A percentile compares a stretch with the other conserved stretches of the same genome.
Evolutionary conservation across 2,113 vertebrate species (phyloP).

Genomic region (Anguilla rostrata): DNA sequence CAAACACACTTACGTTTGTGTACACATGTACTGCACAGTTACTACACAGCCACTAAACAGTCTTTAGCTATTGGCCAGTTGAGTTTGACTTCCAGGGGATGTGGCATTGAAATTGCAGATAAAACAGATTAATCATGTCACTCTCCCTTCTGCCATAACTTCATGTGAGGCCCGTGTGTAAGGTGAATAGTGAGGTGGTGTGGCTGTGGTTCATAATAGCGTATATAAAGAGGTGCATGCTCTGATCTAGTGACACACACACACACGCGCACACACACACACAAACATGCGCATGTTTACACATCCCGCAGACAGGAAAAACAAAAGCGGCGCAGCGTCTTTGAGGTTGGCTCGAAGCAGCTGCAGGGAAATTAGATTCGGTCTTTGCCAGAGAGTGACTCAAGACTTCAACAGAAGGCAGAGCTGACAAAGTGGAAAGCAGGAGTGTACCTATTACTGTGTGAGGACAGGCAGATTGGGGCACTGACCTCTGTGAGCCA

Average conservation of each 20-base stretch:
- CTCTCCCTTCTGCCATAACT: no score
- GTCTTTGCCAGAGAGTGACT: conserved; percentile 35
- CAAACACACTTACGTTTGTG: neutral
- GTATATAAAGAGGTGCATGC: neutral
- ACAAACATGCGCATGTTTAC: conserved; percentile 18
- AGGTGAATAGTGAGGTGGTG: neutral
- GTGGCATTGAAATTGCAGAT: neutral
- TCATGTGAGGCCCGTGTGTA: neutral
- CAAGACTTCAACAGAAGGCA: conserved; percentile 14
- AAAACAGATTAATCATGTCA: neutral
- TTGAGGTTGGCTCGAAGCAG: conserved; percentile 29
- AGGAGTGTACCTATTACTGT: conserved; percentile 41
- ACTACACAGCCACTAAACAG: neutral
- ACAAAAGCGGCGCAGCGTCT: conserved; percentile 22
- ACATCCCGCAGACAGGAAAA: conserved; percentile 24
- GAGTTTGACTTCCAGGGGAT: neutral
- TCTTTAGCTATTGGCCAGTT: neutral
- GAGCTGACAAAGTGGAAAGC: conserved; percentile 30
- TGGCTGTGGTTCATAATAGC: neutral
- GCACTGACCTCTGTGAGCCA: conserved; percentile 43
- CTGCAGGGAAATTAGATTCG: conserved; percentile 39
- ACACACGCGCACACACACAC: conserved; percentile 19
- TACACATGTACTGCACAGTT: neutral
- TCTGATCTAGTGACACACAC: neutral
- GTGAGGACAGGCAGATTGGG: conserved; percentile 36